These are phyloP conservation scores for Apodemia hepburni DNA, from an alignment of 2,888 invertebrate species.

Conservation along the genomic window DNA sequence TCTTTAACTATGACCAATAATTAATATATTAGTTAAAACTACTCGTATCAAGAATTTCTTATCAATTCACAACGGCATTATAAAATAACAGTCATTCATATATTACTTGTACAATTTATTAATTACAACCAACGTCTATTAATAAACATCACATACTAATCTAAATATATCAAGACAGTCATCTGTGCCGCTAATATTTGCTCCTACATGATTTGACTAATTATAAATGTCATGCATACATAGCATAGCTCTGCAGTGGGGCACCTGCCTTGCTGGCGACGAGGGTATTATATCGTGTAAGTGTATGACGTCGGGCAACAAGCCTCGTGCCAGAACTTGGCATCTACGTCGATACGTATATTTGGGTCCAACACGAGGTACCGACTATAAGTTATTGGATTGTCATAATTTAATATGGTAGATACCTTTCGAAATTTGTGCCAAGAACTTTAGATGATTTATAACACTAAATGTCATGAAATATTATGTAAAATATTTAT, in stretches of 20 bases:
- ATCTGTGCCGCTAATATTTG: neutral
- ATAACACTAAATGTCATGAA: neutral
- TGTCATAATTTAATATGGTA: conserved; percentile 71
- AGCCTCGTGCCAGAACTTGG: conserved; percentile 54
- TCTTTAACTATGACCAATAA: neutral
- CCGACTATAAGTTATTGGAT: conserved; percentile 70
- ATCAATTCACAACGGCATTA: neutral
- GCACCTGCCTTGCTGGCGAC: conserved; percentile 24
- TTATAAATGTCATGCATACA: conserved; percentile 7
- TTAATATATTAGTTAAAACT: neutral
- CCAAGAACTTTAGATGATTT: conserved; percentile 37
- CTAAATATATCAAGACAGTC: conserved; percentile 3
- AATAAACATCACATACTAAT: conserved; percentile 9
- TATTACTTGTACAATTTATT: neutral
- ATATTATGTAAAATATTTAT: too few relatives aligned
- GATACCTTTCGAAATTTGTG: conserved; percentile 58
- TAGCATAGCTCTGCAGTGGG: conserved; percentile 20
- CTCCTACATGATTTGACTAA: conserved; percentile 7
- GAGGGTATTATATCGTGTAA: conserved; percentile 32
- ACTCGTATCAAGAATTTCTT: neutral
- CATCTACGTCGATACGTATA: conserved; percentile 59
- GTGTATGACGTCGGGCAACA: conserved; percentile 33
- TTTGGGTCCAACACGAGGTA: conserved; percentile 65
- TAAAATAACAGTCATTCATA: conserved; percentile 4
- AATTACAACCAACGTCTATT: conserved; percentile 4